A percentile compares a stretch with the other conserved stretches of the same genome.
Conservation (phyloP, 2,113 vertebrate species). For the Xerus inauris region DNA sequence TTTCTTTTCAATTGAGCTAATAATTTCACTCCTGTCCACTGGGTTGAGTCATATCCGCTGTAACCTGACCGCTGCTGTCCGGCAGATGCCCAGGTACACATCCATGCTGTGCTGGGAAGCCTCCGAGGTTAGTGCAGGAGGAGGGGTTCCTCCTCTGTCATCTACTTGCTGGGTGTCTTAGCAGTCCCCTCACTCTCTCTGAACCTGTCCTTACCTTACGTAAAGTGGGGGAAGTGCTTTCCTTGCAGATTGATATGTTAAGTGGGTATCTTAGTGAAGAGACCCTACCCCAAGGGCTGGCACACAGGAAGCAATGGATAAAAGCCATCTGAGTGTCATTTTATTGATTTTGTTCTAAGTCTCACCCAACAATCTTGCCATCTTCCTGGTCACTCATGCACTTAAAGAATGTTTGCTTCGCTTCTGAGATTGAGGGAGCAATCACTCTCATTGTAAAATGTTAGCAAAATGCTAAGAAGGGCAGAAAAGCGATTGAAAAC, state of each 20-base stretch:
- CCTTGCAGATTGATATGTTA: not conserved
- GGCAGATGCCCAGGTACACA: not conserved
- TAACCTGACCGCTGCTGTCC: not conserved
- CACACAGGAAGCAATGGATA: not conserved
- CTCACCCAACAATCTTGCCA: not conserved
- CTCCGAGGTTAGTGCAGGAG: not conserved
- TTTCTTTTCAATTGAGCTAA: constrained; percentile 81
- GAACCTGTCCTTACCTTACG: not conserved
- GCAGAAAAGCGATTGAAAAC: not conserved
- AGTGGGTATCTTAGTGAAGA: not conserved
- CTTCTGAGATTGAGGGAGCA: not conserved
- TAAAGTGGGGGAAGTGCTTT: not conserved
- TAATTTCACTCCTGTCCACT: constrained; percentile 74
- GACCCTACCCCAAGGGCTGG: not conserved
- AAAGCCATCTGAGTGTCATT: not conserved
- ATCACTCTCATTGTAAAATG: not conserved
- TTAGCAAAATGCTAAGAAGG: not conserved
- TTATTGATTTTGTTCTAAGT: not conserved
- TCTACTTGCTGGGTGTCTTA: not conserved
- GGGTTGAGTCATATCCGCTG: not conserved
- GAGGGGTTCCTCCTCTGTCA: not conserved
- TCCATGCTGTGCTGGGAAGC: rapidly evolving
- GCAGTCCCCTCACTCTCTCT: not conserved
- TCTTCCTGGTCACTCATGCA: not conserved
- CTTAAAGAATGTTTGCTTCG: not conserved